Base-by-base conservation (phyloP, 2,797 vertebrate species). In the Cyprinella venusta region DNA sequence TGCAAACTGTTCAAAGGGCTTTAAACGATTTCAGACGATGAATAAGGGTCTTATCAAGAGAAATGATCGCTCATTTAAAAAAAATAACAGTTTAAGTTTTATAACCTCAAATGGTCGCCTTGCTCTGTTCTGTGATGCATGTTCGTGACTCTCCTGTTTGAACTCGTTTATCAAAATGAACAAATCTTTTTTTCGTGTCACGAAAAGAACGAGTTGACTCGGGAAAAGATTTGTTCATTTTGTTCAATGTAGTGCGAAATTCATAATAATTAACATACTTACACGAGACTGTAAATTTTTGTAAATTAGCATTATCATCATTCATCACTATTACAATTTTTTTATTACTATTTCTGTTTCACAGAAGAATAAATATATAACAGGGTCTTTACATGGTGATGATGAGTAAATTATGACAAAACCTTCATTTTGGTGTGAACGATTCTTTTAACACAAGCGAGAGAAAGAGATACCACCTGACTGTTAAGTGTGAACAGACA, bases 401-500 rank as follows among this genome's bases (percentile, higher is more conserved):
- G 71, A 6, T 56, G 52, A 75, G 70, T 33, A 38, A 30, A 59
- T n/a, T 30, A 40, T 36, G 16, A 9, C 19, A 48, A n/a, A 52
- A 10, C 5, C n/a, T 54, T 68, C 3, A 74, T 18, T 8, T 38
- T 26, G 50, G 15, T 18, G 45, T 7, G 33, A 79, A 40, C 2
- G 1, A 69, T 54, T 38, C n/a, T 15, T 24, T 68, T 26, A 61
- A 56, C 24, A 80, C 13, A n/a, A 67, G 48, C 3, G 2, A 50
- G 24, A 77, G n/a, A 40, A 52, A 16, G 30, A 67, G 42, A 30
- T 48, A 1, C n/a, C 61, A 15, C 45, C 54, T 45, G 42, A 79
- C 30, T 33, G 54, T 45, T 24, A 59, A 42, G 63, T 42, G 15
- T 76, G 52, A 33, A 61, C 54, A 82, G 68, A 63, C 40, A 76